Conservation (phyloP, 1,140 invertebrate species). For the Liolophura sinensis region DNA sequence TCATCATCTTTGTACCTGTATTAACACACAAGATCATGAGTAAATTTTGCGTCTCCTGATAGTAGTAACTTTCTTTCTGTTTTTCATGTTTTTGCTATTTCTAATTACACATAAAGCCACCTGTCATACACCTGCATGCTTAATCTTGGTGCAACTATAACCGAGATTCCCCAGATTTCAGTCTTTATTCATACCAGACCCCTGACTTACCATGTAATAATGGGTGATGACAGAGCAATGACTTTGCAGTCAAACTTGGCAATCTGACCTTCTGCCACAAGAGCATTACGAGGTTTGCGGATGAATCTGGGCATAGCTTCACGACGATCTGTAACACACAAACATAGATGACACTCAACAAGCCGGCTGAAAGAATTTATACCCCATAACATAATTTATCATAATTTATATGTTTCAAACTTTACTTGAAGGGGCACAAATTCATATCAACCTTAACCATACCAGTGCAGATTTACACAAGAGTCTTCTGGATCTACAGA, state of each 20-base stretch:
- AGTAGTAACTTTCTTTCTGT: too few species aligned
- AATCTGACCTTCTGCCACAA: slow-evolving; percentile 95
- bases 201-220: slow-evolving; percentile 80
- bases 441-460: too few species aligned
- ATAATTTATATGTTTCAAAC: too few species aligned
- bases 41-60: too few species aligned
- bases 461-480: too few species aligned
- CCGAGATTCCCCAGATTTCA: too few species aligned
- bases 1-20: slow-evolving; percentile 42
- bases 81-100: too few species aligned
- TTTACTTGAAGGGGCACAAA: too few species aligned
- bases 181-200: background rate
- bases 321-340: slow-evolving; percentile 74
- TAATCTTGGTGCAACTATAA: background rate
- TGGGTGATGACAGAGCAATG: slow-evolving; percentile 90
- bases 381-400: too few species aligned
- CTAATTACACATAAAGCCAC: background rate
- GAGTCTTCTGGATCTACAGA: too few species aligned
- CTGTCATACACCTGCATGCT: background rate
- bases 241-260: slow-evolving; percentile 97
- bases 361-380: too few species aligned
- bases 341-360: background rate
- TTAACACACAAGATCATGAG: slow-evolving; percentile 2
- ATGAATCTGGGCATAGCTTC: slow-evolving; percentile 98
- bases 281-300: slow-evolving; percentile 91